These are phyloP conservation scores for Sialia sialis DNA, from an alignment of 2,113 vertebrate genomes.

Conservation along the genomic window DNA sequence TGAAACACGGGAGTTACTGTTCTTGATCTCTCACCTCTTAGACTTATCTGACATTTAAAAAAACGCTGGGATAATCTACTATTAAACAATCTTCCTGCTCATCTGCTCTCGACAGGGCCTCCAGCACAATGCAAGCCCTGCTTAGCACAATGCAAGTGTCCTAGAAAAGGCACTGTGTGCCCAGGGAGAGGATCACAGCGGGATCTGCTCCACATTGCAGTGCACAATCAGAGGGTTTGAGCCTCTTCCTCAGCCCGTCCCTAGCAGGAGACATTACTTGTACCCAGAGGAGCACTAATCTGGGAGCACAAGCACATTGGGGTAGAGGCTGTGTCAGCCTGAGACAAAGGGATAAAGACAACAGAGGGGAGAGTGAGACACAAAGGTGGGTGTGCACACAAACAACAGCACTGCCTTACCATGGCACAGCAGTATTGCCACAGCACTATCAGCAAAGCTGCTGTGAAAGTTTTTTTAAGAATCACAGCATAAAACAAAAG, in stretches of 20 bases:
- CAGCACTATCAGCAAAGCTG: neutral
- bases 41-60: neutral
- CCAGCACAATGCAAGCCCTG: neutral
- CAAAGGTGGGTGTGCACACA: neutral
- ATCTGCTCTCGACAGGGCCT: neutral
- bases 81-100: neutral
- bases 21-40: neutral
- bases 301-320: neutral
- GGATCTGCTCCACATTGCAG: neutral
- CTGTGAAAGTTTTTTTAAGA: neutral
- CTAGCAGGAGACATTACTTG: neutral
- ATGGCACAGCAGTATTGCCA: neutral
- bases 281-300: neutral
- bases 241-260: neutral
- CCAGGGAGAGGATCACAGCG: neutral
- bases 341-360: neutral
- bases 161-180: neutral
- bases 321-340: neutral
- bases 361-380: neutral
- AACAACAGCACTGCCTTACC: neutral
- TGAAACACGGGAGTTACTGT: neutral
- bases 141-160: neutral
- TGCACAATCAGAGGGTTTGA: neutral
- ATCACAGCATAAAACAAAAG: neutral
- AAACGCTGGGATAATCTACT: neutral